Conservation (phyloP, 2,797 vertebrate species). For the Cichlasoma orientale region DNA sequence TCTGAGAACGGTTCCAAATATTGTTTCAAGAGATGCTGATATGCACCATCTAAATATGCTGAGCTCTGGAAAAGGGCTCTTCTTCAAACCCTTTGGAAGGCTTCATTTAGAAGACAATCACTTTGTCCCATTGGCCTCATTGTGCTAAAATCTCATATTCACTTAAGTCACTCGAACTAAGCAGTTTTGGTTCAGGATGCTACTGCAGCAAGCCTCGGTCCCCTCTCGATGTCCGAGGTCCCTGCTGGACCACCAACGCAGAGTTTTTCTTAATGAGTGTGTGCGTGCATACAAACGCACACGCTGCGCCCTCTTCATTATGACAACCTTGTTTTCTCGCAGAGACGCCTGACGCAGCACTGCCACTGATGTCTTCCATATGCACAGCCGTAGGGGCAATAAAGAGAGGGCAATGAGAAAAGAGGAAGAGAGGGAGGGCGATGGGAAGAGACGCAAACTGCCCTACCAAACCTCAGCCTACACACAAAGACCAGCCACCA, state of each 20-base stretch:
- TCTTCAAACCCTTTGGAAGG: constrained; percentile 52
- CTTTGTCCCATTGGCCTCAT: constrained; percentile 67
- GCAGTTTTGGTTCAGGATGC: constrained; percentile 72
- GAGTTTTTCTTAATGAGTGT: constrained; percentile 71
- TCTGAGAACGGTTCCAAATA: constrained; percentile 38
- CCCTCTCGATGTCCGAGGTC: constrained; percentile 33
- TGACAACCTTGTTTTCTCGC: constrained; percentile 57
- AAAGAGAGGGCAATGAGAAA: constrained; percentile 52
- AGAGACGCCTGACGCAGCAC: constrained; percentile 72
- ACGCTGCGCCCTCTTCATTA: constrained; percentile 61
- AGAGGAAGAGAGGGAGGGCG: constrained; percentile 30
- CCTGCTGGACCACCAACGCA: constrained; percentile 61
- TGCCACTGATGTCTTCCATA: constrained; percentile 57
- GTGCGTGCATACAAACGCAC: constrained; percentile 2
- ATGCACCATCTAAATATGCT: constrained; percentile 57
- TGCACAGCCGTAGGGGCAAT: constrained; percentile 63
- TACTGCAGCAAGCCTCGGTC: constrained; percentile 54
- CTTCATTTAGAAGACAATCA: constrained; percentile 71
- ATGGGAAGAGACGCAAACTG: constrained; percentile 38
- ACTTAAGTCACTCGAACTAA: constrained; percentile 66
- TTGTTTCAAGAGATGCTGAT: constrained; percentile 63
- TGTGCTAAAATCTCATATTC: constrained; percentile 65
- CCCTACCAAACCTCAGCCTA: constrained; percentile 41
- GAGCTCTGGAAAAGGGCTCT: constrained; percentile 53
- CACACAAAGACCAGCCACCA: constrained; percentile 42